Conservation (phyloP, 2,113 vertebrate species). For the Dicrurus megarhynchus region DNA sequence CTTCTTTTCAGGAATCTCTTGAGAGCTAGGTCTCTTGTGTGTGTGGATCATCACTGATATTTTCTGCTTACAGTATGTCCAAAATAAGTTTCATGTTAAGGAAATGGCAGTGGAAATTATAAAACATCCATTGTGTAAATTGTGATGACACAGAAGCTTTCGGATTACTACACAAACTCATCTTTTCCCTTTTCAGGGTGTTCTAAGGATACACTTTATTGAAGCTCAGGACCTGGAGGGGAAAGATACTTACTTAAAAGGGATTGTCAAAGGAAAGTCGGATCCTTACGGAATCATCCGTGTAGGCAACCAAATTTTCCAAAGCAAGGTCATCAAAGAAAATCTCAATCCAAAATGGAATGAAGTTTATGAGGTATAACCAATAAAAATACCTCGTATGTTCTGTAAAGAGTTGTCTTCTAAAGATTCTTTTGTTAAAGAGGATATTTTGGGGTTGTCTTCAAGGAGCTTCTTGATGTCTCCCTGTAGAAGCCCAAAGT, state of each 20-base stretch:
- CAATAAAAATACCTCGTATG: not conserved
- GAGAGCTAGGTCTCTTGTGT: not conserved
- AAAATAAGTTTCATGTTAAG: not conserved
- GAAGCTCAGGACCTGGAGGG: slow-evolving; percentile 90
- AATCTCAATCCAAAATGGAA: slow-evolving; percentile 92
- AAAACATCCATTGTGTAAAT: not conserved
- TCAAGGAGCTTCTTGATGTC: not conserved
- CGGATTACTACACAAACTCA: not conserved
- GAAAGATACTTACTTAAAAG: slow-evolving; percentile 90
- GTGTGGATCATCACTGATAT: not conserved
- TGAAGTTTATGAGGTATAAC: slow-evolving; percentile 91
- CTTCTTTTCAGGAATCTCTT: not conserved
- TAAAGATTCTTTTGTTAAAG: not conserved
- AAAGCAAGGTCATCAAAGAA: slow-evolving; percentile 91
- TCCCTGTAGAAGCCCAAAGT: not conserved
- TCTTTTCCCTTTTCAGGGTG: slow-evolving; percentile 72
- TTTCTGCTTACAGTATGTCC: not conserved
- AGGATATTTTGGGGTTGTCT: not conserved
- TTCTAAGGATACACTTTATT: slow-evolving; percentile 91
- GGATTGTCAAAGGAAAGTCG: slow-evolving; percentile 93
- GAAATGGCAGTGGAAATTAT: not conserved
- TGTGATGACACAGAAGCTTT: not conserved
- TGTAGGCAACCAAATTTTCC: slow-evolving; percentile 85
- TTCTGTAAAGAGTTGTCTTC: not conserved
- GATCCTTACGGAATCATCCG: slow-evolving; percentile 92